phyloP scores from a whole-genome alignment of 2,113 vertebrate species.

The Rhizomys pruinosus region DNA sequence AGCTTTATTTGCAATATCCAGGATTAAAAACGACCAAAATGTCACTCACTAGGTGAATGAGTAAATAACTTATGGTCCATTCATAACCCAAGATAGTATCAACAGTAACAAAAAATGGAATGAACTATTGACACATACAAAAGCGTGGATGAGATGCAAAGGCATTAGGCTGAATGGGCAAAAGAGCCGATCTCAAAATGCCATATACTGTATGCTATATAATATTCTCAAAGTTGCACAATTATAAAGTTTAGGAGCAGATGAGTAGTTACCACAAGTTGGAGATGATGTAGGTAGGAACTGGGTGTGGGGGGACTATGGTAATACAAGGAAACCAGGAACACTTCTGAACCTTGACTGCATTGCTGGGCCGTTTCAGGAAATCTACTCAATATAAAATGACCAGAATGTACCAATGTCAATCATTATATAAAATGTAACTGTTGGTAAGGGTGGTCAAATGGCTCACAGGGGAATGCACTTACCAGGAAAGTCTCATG shows the following conservation, averaged over 20 bases:
- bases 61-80: constrained; percentile 25
- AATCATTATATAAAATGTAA: not conserved
- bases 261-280: constrained; percentile 13
- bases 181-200: constrained; percentile 38
- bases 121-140: not conserved
- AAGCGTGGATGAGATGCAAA: constrained; percentile 10
- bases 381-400: constrained; percentile 21
- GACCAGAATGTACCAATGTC: not conserved
- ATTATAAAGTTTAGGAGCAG: not conserved
- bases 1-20: constrained; percentile 50
- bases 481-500: not conserved
- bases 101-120: constrained; percentile 3
- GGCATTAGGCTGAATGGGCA: not conserved
- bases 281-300: not conserved
- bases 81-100: not conserved
- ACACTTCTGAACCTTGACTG: constrained; percentile 44
- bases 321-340: not conserved
- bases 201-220: not conserved
- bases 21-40: constrained; percentile 43
- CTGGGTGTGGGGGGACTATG: not conserved
- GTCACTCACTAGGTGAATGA: not conserved
- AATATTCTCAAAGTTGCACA: constrained; percentile 35
- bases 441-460: not conserved
- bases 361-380: not conserved
- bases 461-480: not conserved